Percentiles rank a stretch among this genome's conserved stretches.
These are phyloP conservation scores for Ips nitidus DNA, from an alignment of 1,140 invertebrate species.

Conservation along the genomic window DNA sequence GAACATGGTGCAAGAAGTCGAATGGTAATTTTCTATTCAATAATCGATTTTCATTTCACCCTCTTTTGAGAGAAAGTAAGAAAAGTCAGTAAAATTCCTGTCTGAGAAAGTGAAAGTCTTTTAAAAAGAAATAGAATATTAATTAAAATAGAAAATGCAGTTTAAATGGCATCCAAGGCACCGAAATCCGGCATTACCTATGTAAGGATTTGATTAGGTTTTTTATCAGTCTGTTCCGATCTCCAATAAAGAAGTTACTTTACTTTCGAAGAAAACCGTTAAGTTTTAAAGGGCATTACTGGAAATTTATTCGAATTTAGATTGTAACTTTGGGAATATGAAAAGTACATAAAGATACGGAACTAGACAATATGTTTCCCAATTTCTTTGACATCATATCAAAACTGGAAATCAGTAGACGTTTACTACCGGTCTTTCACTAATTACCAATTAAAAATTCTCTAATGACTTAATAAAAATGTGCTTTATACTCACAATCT, in stretches of 20 bases:
- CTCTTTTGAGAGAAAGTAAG: neutral
- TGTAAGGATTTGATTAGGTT: constrained; percentile 37
- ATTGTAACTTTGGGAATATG: constrained; percentile 38
- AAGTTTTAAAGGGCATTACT: constrained; percentile 38
- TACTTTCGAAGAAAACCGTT: constrained; percentile 38
- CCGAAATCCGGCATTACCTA: constrained; percentile 26
- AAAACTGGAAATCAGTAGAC: constrained; percentile 3
- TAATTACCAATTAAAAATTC: constrained; percentile 6
- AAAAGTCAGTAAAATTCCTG: constrained; percentile 1
- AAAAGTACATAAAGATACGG: constrained; percentile 36
- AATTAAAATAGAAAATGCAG: constrained; percentile 36
- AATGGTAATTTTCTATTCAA: neutral
- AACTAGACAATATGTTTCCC: constrained; percentile 35
- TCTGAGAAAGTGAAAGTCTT: constrained; percentile 17
- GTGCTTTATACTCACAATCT: constrained; percentile 76
- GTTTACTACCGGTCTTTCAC: constrained; percentile 6
- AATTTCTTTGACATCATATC: constrained; percentile 15
- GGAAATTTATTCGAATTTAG: constrained; percentile 39
- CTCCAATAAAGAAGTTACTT: constrained; percentile 39
- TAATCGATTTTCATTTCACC: neutral
- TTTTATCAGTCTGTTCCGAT: constrained; percentile 38
- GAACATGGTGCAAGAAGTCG: too few relatives aligned
- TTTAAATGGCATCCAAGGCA: constrained; percentile 25
- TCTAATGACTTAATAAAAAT: too few relatives aligned
- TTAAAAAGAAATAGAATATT: constrained; percentile 26